phyloP scores from a whole-genome alignment of 2,888 invertebrate species.

The Apantesis nais region DNA sequence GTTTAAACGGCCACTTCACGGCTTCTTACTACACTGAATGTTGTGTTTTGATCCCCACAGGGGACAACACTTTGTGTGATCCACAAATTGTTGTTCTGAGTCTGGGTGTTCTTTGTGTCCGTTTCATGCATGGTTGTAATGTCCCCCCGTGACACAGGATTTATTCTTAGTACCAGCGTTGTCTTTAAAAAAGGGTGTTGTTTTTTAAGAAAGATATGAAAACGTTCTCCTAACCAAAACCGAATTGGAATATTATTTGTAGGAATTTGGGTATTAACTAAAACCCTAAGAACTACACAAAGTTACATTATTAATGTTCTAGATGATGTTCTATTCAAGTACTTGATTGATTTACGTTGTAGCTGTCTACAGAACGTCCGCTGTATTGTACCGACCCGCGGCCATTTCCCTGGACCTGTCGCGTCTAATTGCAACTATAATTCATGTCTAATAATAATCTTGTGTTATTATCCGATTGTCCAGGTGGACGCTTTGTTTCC shows the following conservation, averaged over 20 bases:
- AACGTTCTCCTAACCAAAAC: neutral
- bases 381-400: constrained; percentile 50
- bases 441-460: constrained; percentile 83
- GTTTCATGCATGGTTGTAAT: too few relatives aligned
- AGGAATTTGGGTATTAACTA: neutral
- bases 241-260: neutral
- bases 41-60: too few relatives aligned
- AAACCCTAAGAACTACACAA: neutral
- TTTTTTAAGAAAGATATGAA: too few relatives aligned
- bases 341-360: constrained; percentile 61
- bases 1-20: too few relatives aligned
- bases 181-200: too few relatives aligned
- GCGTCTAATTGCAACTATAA: constrained; percentile 80
- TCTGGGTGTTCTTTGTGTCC: too few relatives aligned
- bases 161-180: too few relatives aligned
- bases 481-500: constrained; percentile 60
- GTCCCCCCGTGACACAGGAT: too few relatives aligned
- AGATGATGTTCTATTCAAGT: constrained; percentile 37
- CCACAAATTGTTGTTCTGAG: too few relatives aligned
- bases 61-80: too few relatives aligned
- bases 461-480: constrained; percentile 75
- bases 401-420: constrained; percentile 73
- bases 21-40: too few relatives aligned
- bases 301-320: constrained; percentile 5
- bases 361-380: constrained; percentile 53